Percentiles rank a stretch among this genome's conserved stretches.
phyloP scores from a whole-genome alignment of 2,113 vertebrate genomes.

The Epinephelus cyanopodus region DNA sequence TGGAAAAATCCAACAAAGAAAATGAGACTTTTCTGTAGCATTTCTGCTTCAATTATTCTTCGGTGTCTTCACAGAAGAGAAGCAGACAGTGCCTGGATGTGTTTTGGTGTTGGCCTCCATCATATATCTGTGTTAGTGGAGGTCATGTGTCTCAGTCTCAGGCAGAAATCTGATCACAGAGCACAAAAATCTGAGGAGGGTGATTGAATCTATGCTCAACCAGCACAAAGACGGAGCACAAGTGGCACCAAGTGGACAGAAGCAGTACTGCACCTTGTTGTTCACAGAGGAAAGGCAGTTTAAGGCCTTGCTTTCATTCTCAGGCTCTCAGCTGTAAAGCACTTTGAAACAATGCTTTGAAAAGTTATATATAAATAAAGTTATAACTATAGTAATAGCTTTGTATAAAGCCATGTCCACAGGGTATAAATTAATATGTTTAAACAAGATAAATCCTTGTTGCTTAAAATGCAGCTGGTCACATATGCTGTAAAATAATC shows the following conservation, averaged over 20 bases:
- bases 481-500: not conserved
- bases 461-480: not conserved
- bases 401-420: not conserved
- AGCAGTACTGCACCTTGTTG: not conserved
- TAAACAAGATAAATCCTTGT: not conserved
- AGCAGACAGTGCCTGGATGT: not conserved
- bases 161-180: constrained; percentile 20
- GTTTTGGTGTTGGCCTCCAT: not conserved
- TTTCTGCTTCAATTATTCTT: not conserved
- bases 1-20: not conserved
- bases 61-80: constrained; percentile 1
- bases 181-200: constrained; percentile 9
- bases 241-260: constrained; percentile 75
- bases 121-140: constrained; percentile 4
- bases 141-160: constrained; percentile 18
- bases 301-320: not conserved
- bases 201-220: not conserved
- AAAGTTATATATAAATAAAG: not conserved
- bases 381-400: not conserved
- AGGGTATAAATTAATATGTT: not conserved
- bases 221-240: constrained; percentile 66
- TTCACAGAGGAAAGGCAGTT: not conserved
- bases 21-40: not conserved
- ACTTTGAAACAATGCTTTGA: not conserved
- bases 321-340: not conserved